Base-by-base conservation (phyloP, 2,113 vertebrate genomes). In the Patagioenas fasciata region DNA sequence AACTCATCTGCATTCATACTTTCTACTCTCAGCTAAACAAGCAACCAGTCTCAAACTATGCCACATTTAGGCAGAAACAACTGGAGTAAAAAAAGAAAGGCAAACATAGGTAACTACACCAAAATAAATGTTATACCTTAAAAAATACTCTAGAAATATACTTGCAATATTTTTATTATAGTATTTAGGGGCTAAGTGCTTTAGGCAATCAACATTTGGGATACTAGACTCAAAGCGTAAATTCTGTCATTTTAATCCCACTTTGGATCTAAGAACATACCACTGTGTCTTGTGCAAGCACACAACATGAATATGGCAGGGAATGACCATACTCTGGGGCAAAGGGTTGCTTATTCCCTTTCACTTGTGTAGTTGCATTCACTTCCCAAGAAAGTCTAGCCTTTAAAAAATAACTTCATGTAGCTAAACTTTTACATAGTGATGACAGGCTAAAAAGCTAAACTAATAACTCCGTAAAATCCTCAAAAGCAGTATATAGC, bases 131-230 rank as follows among this genome's bases (percentile, higher is more conserved):
- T 67, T 82, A 81, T 69, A 81, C 74, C 57, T 93, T 94, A 67
- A 93, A 91, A 91, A 89, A 87, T 85, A 85, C 17, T 94, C 40
- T 92, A 93, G 66, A 96, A 96, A 97, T 91, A 94, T 83, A 91
- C 72, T 92, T 54, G 66, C 26, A 85, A 44, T 95, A 91, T 72
- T 93, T 94, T 85, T 69, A 47, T 81, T 57, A 58, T 50, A 94
- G 42, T 72, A 90, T 88, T 94, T 85, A 44, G 86, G 58, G 44
- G 36, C 29, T 94, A 94, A 91, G 90, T 93, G 81, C 89, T 94
- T 96, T 85, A 70, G 88, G 79, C 78, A 94, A 86, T 91, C 73
- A 79, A 73, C 60, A 85, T 96, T 87, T 96, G 85, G 54, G 78
- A 88, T 58, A 72, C 12, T 83, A 90, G 89, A 89, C 42, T 95